Evolutionary conservation across 1,140 invertebrate species (phyloP).

Genomic region (Neelides sp.): DNA sequence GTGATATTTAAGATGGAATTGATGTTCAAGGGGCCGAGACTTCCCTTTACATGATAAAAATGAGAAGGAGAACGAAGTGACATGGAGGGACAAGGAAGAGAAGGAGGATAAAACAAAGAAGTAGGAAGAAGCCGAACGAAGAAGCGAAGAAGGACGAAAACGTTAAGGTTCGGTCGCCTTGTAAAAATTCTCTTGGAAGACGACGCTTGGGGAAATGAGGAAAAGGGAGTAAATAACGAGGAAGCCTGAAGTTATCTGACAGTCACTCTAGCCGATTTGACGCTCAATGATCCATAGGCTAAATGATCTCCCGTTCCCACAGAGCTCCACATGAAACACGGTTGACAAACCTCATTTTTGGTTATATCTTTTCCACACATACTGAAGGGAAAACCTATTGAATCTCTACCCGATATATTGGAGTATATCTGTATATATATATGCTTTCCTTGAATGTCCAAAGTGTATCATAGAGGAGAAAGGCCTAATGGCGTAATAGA

Average conservation of each 20-base stretch:
- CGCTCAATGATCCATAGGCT: slow-evolving; percentile 25
- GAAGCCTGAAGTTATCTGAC: slow-evolving; percentile 27
- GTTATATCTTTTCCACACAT: slow-evolving; percentile 5
- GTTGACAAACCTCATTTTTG: slow-evolving; percentile 3
- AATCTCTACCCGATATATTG: neutral
- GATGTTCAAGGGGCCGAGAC: too few species aligned
- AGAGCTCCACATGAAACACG: neutral
- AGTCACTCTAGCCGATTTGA: slow-evolving; percentile 24
- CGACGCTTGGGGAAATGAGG: too few species aligned
- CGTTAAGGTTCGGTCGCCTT: too few species aligned
- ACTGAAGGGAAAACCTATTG: neutral
- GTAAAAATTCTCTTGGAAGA: too few species aligned
- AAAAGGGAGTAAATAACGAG: slow-evolving; percentile 16
- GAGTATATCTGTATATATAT: neutral
- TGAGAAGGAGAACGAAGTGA: too few species aligned
- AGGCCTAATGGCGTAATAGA: neutral
- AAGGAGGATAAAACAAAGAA: too few species aligned
- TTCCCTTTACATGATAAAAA: too few species aligned
- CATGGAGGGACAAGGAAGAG: too few species aligned
- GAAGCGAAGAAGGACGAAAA: too few species aligned
- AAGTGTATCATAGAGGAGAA: neutral
- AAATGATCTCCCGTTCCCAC: slow-evolving; percentile 11
- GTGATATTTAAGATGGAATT: too few species aligned
- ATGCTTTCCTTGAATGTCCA: neutral
- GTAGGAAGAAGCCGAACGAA: too few species aligned